Base-by-base conservation (phyloP, 1,140 invertebrate species). In the Aradophagus sp. region DNA sequence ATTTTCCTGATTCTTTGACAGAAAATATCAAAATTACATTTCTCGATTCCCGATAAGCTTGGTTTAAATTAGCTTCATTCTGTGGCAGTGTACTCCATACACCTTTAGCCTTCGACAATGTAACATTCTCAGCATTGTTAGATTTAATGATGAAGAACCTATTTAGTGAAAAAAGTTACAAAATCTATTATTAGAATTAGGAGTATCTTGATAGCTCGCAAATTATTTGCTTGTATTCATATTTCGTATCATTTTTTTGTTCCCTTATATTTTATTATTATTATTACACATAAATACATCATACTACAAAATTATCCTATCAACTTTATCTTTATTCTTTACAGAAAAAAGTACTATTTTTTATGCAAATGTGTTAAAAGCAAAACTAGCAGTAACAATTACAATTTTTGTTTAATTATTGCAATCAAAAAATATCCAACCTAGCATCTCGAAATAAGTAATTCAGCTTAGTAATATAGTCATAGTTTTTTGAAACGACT, bases 31-130 rank as follows among this genome's bases (percentile, higher is more conserved):
- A 87, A 56, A 99, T 89, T 2, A 99, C 96, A 87, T 98, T 99
- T 77, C 95, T 89, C 44, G 93, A 93, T 82, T 97, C 95, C 76
- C 91, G 90, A 76, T 93, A 97, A 1, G 97, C 97, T 87, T 96
- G 93, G 86, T 98, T 99, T 14, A 99, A 88, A 86, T 97, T 97
- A 1, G 93, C 91, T 88, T 99, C 97, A 87, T 99, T 99, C 83
- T 97, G 95, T 10, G 96, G 96, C 45, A 97, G 89, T 4, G 97
- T 99, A 6, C 97, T 98, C 97, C 97, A 99, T 2, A 99, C 97
- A 62, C 95, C 95, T 88, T 95, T 97, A 0, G 91, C 92, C 86
- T 99, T 99, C 1, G 97, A 97, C 16, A 99, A 77, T 14, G 93
- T 93, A 17, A 99, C 93, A 87, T 99, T 99, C 84, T 99, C 97